Base-by-base conservation (phyloP, 2,113 vertebrate genomes). In the Phycodurus eques region DNA sequence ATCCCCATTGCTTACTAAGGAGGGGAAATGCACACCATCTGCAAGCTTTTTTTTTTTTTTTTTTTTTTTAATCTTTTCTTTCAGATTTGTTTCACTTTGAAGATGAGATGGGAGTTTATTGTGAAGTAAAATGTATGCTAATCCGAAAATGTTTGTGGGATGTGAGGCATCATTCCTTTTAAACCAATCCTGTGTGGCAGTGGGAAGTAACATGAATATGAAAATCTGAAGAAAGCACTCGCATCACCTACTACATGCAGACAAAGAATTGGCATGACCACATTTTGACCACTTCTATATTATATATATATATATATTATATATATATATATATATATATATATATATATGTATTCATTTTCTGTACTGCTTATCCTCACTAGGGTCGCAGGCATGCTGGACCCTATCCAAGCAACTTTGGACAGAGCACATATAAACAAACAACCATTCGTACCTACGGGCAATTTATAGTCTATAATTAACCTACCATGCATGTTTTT, bases 61-160 rank as follows among this genome's bases (percentile, higher is more conserved):
- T 27, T 27, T 27, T 27, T 27, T 27, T 27, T 27, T 1, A 22
- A 22, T 56, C 53, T 56, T 14, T 59, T 59, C 22, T 5, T 59
- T 59, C 12, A 31, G 22, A 59, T 31, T 59, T 59, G 56, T 31
- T 59, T 14, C 56, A 59, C 61, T 69, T 77, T 75, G 27, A 15
- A 61, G 22, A 20, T 67, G 63, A 46, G 79, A 80, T 82, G 68
- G 70, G 17, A 5, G 19, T 59, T 43, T 68, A 71, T 75, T 78
- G 74, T 77, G 57, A 76, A 20, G n/a, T 81, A 81, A 85, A 85
- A 71, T 78, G 82, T 80, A 86, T 81, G 80, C 73, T 83, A 85
- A 88, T 85, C 77, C 71, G 11, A 63, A 84, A 83, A 81, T 86
- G 72, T 86, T 79, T 76, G 64, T 59, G 74, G 65, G 72, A 77